Evolutionary conservation across 2,888 invertebrate species (phyloP).

Genomic region (Rhorus exstirpatorius): DNA sequence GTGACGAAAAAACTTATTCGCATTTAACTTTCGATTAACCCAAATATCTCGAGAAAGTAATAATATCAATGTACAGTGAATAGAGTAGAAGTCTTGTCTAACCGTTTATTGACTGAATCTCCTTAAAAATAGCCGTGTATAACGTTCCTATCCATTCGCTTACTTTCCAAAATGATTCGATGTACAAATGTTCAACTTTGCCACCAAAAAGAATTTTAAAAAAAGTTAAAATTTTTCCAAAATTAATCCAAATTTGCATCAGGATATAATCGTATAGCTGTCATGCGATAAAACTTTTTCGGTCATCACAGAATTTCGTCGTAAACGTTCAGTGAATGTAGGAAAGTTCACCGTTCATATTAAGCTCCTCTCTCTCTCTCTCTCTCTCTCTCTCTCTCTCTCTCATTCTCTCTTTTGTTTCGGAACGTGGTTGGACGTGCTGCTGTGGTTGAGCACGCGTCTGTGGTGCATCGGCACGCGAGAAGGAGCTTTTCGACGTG

Average conservation of each 20-base stretch:
- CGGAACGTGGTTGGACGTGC: slow-evolving; percentile 46
- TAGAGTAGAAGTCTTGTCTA: too few relatives aligned
- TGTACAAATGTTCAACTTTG: background rate
- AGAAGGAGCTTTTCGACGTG: slow-evolving; percentile 34
- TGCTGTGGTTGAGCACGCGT: slow-evolving; percentile 59
- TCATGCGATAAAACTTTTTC: slow-evolving; percentile 15
- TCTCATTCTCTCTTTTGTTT: background rate
- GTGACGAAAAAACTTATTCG: too few relatives aligned
- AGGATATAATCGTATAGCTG: background rate
- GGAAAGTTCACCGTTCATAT: background rate
- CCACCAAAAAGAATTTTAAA: background rate
- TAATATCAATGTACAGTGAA: too few relatives aligned
- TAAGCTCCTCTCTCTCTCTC: background rate
- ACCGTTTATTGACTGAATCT: too few relatives aligned
- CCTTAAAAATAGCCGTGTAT: too few relatives aligned
- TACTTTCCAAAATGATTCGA: background rate
- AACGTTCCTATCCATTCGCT: too few relatives aligned
- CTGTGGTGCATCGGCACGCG: slow-evolving; percentile 66
- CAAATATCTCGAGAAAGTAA: background rate
- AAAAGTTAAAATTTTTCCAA: background rate
- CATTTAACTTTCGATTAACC: too few relatives aligned
- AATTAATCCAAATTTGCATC: background rate
- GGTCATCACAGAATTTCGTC: slow-evolving; percentile 25
- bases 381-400: background rate
- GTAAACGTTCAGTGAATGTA: slow-evolving; percentile 18